Conservation (phyloP, 2,797 vertebrate genomes). For the Nyctibius grandis region DNA sequence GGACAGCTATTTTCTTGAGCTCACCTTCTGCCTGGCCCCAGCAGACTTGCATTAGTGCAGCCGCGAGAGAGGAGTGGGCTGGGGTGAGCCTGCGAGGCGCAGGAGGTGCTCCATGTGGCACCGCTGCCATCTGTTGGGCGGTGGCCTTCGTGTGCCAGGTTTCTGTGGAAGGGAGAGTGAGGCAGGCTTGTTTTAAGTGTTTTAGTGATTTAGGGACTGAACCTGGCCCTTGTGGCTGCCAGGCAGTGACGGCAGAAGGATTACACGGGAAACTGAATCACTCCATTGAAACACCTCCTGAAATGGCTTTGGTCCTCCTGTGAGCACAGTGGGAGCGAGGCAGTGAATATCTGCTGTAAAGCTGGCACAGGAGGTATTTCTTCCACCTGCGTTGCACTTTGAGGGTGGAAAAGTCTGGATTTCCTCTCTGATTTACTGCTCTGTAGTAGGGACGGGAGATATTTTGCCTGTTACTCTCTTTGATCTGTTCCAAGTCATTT, state of each 20-base stretch:
- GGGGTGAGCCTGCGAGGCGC: background rate
- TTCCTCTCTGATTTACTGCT: background rate
- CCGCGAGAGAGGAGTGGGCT: rapidly evolving
- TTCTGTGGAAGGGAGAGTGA: rapidly evolving
- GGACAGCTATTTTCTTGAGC: background rate
- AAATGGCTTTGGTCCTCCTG: background rate
- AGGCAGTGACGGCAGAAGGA: background rate
- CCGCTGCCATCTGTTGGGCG: rapidly evolving
- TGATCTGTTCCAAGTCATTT: background rate
- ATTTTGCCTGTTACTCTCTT: background rate
- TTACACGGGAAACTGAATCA: background rate
- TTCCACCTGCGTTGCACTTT: background rate
- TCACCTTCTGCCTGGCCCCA: background rate
- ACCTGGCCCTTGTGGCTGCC: background rate
- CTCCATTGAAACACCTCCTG: background rate
- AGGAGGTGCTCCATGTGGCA: background rate
- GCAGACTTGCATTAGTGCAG: background rate
- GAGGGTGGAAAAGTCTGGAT: background rate
- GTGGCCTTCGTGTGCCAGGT: background rate
- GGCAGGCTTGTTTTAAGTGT: background rate
- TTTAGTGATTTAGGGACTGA: background rate
- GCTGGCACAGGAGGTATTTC: background rate
- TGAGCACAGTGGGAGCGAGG: background rate
- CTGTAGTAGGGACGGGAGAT: background rate
- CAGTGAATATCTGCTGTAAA: background rate